Evolutionary conservation across 2,797 vertebrate genomes (phyloP), one percentile per base, ranked within the genome.

Genomic region (Malacoctenus gilli): DNA sequence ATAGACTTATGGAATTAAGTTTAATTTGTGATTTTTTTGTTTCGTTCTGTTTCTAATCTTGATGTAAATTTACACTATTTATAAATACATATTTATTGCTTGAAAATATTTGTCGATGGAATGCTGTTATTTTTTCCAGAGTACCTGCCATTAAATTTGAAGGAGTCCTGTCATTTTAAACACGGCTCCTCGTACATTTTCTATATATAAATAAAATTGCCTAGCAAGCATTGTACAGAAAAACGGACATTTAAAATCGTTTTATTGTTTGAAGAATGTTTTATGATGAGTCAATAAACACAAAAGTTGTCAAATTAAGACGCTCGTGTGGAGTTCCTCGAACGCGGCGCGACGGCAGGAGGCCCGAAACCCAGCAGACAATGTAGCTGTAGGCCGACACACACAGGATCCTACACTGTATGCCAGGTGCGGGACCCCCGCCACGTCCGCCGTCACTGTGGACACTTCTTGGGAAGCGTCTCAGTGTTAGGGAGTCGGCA

Each of bases 1-100:
- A 97, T 97, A 96, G 94, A 96, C 92, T 94, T 95, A 95, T 57
- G 94, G 89, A 96, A 95, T 95, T 95, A 94, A 84, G 91, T 95
- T 97, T 94, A 95, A 96, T 96, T 97, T 98, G 94, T 97, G 93
- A 94, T 96, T 95, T 93, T 75, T 74, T 92, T 60, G 72, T 58
- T 43, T 68, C 50, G 67, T 95, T 95, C 43, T 78, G 86, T 98
- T 99, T 98, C 95, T 98, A 98, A 98, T 99, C 95, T 96, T 94
- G 94, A 96, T 99, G 95, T 97, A 98, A 96, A 98, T 98, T 96
- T 97, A 97, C 95, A 97, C 95, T 98, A 98, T 98, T 98, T 98
- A 98, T 98, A 97, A 98, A 98, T 96, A 94, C 95, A 95, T 98
- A 98, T 98, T 98, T 98, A 98, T 98, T 98, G 95, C 95, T 97